A percentile compares a stretch with the other conserved stretches of the same genome.
Conservation (phyloP, 2,888 invertebrate genomes). For the Dynastes hyllus region DNA sequence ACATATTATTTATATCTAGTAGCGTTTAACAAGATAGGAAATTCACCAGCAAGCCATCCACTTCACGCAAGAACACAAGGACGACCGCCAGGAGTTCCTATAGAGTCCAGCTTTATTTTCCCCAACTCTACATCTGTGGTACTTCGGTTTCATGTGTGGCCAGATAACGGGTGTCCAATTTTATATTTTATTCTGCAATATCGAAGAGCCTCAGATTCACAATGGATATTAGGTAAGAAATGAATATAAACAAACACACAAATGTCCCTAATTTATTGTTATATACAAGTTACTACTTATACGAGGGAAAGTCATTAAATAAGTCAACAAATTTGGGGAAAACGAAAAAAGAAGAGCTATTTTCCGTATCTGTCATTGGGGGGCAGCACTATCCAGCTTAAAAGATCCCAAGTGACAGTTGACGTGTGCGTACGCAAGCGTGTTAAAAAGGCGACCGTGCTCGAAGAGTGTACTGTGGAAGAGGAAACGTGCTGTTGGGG, state of each 20-base stretch:
- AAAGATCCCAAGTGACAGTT: no score
- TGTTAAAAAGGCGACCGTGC: no score
- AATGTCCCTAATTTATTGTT: no score
- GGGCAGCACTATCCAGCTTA: no score
- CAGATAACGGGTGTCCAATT: conserved; percentile 83
- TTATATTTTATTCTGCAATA: conserved; percentile 82
- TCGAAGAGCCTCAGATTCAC: conserved; percentile 76
- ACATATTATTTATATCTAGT: conserved; percentile 82
- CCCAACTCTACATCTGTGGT: conserved; percentile 82
- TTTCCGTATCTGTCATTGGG: no score
- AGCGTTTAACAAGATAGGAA: conserved; percentile 82
- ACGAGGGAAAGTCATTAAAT: no score
- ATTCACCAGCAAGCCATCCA: conserved; percentile 80
- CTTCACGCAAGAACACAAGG: conserved; percentile 82
- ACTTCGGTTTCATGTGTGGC: conserved; percentile 81
- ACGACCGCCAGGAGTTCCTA: conserved; percentile 80
- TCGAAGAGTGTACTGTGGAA: no score
- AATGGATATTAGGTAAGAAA: conserved; percentile 78
- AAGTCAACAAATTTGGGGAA: no score
- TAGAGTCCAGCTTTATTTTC: conserved; percentile 77
- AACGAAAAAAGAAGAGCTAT: no score
- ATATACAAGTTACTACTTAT: no score
- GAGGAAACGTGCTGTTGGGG: no score
- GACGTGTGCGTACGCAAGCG: no score
- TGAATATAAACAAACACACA: not conserved